Evolutionary conservation across 1,140 invertebrate species (phyloP).

Genomic region (Globodera ellingtonae): DNA sequence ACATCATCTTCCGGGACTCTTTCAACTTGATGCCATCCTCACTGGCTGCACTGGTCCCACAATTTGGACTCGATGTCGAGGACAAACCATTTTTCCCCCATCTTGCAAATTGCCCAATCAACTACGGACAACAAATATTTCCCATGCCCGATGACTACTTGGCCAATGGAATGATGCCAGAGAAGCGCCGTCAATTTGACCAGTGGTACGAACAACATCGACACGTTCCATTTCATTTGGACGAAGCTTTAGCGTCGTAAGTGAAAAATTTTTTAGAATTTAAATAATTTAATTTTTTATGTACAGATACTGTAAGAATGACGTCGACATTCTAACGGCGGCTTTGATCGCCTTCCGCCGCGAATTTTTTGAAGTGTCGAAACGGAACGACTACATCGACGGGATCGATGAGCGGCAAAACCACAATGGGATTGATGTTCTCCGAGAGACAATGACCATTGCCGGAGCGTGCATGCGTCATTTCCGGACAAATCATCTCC

Average conservation of each 20-base stretch:
- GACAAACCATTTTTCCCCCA: conserved; percentile 30
- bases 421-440: neutral
- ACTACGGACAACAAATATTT: conserved; percentile 13
- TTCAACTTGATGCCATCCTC: conserved; percentile 20
- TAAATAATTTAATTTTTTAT: neutral
- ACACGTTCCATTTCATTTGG: neutral
- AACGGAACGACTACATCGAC: neutral
- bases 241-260: conserved; percentile 19
- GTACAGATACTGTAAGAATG: neutral
- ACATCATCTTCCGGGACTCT: conserved; percentile 13
- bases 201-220: conserved; percentile 16
- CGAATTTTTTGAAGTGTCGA: neutral
- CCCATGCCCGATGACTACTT: conserved; percentile 18
- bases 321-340: conserved; percentile 9
- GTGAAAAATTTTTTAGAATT: too few relatives aligned
- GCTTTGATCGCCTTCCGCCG: conserved; percentile 20
- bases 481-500: neutral
- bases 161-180: conserved; percentile 31
- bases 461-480: neutral
- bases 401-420: neutral
- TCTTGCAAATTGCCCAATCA: conserved; percentile 23
- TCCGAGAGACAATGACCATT: neutral
- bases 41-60: conserved; percentile 8
- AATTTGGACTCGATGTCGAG: conserved; percentile 6
- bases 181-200: conserved; percentile 21